Evolutionary conservation across 2,113 vertebrate species (phyloP), one percentile per base, ranked within the genome.

Genomic region (Sapajus apella): DNA sequence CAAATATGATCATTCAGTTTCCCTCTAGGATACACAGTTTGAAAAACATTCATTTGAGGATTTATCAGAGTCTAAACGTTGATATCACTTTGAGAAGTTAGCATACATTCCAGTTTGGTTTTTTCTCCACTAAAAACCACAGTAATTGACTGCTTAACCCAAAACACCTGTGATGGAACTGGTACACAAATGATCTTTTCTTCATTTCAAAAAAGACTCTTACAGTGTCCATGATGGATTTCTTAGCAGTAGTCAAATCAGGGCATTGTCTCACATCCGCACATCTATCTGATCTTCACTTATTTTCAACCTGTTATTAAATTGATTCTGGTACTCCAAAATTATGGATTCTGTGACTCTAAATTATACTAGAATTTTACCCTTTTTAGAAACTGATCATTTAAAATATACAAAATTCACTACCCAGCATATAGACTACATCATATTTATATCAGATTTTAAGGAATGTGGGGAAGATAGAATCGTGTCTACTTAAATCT

Each of bases 41-140:
- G 50, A 93, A 89, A 91, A 96, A 89, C 70, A 94, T 93, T 91
- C 91, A 95, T 47, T 90, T 93, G 80, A 87, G 96, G 90, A 91
- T 95, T 95, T 97, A 96, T 97, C 95, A 89, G 91, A 94, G 30
- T 93, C 86, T 94, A 96, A 97, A 97, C 5, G 11, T 76, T 93
- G 94, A 83, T 97, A 97, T 91, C 61, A 21, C 50, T 92, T 45
- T 81, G 87, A 88, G 70, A 94, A 40, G 83, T 96, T 90, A 90
- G 66, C 80, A 96, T 96, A 88, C 97, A 92, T 96, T 91, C 56
- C 37, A 68, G 35, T 82, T 93, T 91, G 40, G 27, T 84, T 91
- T 76, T 87, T 87, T 37, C 35, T 90, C 37, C 37, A 70, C 13
- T 72, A 95, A 97, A 97, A 91, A 55, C 32, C 72, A 82, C 30